phyloP scores from a whole-genome alignment of 2,113 vertebrate species.

The Gadus macrocephalus region DNA sequence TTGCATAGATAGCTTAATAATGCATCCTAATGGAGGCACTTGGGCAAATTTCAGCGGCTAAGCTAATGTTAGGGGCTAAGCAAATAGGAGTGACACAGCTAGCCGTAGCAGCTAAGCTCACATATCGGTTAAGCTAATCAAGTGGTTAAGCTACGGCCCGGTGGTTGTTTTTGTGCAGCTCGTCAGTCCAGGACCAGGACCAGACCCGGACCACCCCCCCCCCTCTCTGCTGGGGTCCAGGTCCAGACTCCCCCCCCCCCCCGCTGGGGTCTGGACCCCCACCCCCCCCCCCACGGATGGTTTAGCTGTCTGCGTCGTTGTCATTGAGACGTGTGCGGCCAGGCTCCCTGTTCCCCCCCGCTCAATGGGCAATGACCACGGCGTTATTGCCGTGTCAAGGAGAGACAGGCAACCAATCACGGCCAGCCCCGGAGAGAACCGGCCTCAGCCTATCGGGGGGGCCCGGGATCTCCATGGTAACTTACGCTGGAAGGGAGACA shows the following conservation, averaged over 20 bases:
- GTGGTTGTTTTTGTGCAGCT: constrained; percentile 39
- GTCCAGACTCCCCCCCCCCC: too few species aligned
- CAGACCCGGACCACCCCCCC: too few species aligned
- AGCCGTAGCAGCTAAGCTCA: too few species aligned
- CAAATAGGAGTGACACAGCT: too few species aligned
- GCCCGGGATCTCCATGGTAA: constrained; percentile 62
- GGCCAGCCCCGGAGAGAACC: constrained; percentile 29
- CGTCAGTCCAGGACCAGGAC: constrained; percentile 22
- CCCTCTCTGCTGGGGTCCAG: too few species aligned
- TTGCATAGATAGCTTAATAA: too few species aligned
- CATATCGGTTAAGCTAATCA: too few species aligned
- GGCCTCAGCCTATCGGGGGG: constrained; percentile 48
- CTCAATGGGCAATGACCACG: constrained; percentile 59
- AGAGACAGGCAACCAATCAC: constrained; percentile 64
- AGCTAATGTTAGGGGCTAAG: too few species aligned
- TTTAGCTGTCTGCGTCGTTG: constrained; percentile 33
- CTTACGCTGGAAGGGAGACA: constrained; percentile 46
- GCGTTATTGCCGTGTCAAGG: constrained; percentile 69
- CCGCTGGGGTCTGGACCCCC: background rate
- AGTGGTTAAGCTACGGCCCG: too few species aligned
- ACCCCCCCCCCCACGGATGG: constrained; percentile 32
- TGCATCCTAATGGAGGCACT: too few species aligned
- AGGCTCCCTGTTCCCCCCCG: constrained; percentile 43
- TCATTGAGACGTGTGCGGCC: constrained; percentile 67
- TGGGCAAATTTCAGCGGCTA: too few species aligned